Percentiles rank a stretch among this genome's conserved stretches.
Evolutionary conservation across 2,888 invertebrate genomes (phyloP).

Genomic region (Leptinotarsa peninsularis): DNA sequence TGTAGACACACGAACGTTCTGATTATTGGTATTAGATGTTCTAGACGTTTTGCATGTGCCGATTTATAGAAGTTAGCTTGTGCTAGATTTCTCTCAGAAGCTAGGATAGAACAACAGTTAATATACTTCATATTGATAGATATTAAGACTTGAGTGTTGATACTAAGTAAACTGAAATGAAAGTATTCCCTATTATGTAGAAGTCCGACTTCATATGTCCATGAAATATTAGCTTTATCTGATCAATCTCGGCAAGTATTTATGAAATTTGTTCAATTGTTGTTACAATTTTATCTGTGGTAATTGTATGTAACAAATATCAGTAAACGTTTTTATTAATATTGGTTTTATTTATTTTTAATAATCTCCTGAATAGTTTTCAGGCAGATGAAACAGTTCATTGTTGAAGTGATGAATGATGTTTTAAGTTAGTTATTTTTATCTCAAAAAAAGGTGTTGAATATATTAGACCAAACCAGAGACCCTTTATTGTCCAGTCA

Average conservation of each 20-base stretch:
- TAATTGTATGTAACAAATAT: neutral
- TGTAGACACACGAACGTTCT: neutral
- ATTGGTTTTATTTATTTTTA: neutral
- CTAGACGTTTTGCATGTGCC: neutral
- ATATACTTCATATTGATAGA: neutral
- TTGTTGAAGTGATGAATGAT: too few relatives aligned
- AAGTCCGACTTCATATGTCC: constrained; percentile 35
- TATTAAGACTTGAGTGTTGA: neutral
- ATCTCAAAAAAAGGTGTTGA: too few relatives aligned
- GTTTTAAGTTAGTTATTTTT: too few relatives aligned
- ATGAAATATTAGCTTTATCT: neutral
- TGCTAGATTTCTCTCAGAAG: neutral
- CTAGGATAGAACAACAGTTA: neutral
- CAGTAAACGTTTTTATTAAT: neutral
- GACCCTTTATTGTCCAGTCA: too few relatives aligned
- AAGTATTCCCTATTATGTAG: constrained; percentile 39
- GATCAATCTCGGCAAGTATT: neutral
- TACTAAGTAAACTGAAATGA: constrained; percentile 25
- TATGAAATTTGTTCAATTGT: neutral
- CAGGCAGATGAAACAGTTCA: too few relatives aligned
- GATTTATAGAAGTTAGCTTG: neutral
- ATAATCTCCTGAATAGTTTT: too few relatives aligned
- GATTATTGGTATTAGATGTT: too few relatives aligned
- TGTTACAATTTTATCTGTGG: neutral
- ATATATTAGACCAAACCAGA: too few relatives aligned